Conservation (phyloP, 2,797 vertebrate genomes). For the Anabacerthia variegaticeps region DNA sequence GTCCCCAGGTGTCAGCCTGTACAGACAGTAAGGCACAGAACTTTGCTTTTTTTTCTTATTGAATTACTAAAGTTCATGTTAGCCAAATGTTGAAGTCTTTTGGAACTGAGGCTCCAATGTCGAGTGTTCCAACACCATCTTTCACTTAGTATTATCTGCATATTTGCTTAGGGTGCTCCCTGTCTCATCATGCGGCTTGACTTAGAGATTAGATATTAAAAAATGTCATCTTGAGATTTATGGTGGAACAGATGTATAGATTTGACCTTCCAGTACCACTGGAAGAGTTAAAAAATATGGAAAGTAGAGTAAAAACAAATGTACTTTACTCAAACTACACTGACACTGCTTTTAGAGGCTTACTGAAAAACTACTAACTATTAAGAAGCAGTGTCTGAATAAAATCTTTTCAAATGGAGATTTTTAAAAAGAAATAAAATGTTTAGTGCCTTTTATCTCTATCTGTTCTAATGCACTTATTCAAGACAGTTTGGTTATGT, state of each 20-base stretch:
- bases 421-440: slow-evolving; percentile 58
- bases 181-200: neutral
- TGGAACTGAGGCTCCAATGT: neutral
- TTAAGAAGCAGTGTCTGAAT: slow-evolving; percentile 67
- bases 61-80: neutral
- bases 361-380: slow-evolving; percentile 64
- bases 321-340: neutral
- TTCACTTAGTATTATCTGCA: neutral
- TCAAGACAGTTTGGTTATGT: slow-evolving; percentile 73
- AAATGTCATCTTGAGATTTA: neutral
- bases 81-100: neutral
- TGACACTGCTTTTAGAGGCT: slow-evolving; percentile 57
- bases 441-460: slow-evolving; percentile 69
- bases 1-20: neutral
- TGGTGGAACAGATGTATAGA: neutral
- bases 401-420: slow-evolving; percentile 58
- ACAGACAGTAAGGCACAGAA: neutral
- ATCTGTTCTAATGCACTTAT: slow-evolving; percentile 74
- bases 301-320: slow-evolving; percentile 46
- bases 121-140: neutral
- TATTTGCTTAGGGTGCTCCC: neutral
- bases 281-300: slow-evolving; percentile 54
- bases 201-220: neutral
- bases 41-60: neutral
- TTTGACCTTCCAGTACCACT: neutral